Evolutionary conservation across 2,113 vertebrate species (phyloP).

Genomic region (Passer domesticus): DNA sequence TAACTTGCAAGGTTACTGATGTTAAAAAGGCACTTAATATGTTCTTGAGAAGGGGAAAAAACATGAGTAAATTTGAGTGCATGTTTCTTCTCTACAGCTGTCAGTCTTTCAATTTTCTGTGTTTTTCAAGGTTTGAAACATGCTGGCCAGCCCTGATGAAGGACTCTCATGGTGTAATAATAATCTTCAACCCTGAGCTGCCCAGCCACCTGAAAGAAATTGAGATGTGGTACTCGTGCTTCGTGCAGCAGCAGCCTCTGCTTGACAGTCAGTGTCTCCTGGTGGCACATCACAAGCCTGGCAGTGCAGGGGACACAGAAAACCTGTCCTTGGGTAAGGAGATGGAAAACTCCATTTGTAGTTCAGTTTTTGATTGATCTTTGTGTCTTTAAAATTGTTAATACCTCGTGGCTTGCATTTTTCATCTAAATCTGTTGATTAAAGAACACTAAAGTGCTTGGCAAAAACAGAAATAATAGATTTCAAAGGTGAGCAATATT

Average conservation of each 20-base stretch:
- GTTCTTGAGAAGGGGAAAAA: neutral
- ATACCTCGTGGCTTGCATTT: neutral
- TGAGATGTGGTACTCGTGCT: slow-evolving; percentile 88
- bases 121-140: slow-evolving; percentile 84
- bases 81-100: neutral
- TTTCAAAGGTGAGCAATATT: neutral
- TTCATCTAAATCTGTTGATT: neutral
- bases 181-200: slow-evolving; percentile 89
- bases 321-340: slow-evolving; percentile 83
- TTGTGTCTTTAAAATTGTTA: neutral
- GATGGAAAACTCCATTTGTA: neutral
- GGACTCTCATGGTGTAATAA: slow-evolving; percentile 88
- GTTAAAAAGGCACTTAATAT: neutral
- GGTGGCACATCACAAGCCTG: slow-evolving; percentile 93
- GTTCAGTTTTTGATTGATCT: neutral
- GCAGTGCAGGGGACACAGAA: slow-evolving; percentile 66
- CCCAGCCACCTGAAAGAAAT: slow-evolving; percentile 91
- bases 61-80: neutral
- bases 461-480: neutral
- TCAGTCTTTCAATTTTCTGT: neutral
- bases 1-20: neutral
- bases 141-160: slow-evolving; percentile 97
- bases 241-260: slow-evolving; percentile 86
- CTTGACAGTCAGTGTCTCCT: slow-evolving; percentile 89
- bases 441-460: neutral